Conservation (phyloP, 2,797 vertebrate species). For the Scomberomorus guttatus region DNA sequence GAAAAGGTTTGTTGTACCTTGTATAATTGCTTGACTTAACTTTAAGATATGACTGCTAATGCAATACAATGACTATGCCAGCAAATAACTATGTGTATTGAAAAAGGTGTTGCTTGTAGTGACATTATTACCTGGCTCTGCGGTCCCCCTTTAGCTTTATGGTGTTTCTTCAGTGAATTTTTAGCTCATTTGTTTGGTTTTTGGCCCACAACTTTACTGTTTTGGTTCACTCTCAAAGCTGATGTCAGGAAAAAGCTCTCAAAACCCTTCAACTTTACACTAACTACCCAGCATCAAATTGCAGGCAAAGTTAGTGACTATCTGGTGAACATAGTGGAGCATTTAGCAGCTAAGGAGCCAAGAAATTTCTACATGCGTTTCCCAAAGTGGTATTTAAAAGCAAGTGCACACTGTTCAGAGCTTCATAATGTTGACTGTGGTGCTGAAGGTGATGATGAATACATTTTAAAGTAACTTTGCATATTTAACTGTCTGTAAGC, state of each 20-base stretch:
- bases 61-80: too few relatives aligned
- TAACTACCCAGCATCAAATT: background rate
- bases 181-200: background rate
- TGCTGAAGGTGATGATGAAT: too few relatives aligned
- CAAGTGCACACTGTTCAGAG: too few relatives aligned
- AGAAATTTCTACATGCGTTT: too few relatives aligned
- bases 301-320: background rate
- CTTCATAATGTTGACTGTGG: too few relatives aligned
- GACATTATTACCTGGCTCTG: background rate
- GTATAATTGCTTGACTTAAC: background rate
- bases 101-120: background rate
- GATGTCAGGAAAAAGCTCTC: background rate
- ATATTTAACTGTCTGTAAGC: too few relatives aligned
- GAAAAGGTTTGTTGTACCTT: background rate
- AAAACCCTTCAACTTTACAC: background rate
- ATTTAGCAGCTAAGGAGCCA: background rate
- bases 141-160: background rate
- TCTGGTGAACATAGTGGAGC: background rate
- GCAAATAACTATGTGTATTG: background rate
- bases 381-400: too few relatives aligned
- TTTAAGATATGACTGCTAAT: background rate
- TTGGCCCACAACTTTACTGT: background rate
- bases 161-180: background rate
- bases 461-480: too few relatives aligned
- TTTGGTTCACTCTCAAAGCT: background rate